These are phyloP conservation scores for Saccopteryx bilineata DNA, from an alignment of 2,113 vertebrate genomes.

Conservation along the genomic window DNA sequence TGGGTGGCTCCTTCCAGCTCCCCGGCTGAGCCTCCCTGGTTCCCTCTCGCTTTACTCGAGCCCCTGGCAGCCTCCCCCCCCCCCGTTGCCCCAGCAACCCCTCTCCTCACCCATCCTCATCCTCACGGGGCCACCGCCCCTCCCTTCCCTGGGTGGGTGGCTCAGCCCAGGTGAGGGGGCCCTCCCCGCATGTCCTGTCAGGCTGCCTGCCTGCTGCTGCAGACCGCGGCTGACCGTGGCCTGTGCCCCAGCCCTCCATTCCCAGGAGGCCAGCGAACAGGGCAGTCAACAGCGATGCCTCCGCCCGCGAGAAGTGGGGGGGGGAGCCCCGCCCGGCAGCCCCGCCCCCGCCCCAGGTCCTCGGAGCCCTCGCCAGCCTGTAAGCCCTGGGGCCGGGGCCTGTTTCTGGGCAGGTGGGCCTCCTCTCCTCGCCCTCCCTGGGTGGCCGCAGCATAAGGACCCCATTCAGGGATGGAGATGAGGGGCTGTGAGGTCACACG, in stretches of 20 bases:
- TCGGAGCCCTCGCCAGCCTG: not conserved
- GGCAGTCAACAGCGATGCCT: fast-evolving
- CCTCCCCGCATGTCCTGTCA: fast-evolving
- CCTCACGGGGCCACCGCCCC: not conserved
- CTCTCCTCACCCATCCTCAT: too few species aligned
- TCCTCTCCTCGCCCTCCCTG: not conserved
- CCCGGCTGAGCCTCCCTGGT: not conserved
- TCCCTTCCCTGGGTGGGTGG: too few species aligned
- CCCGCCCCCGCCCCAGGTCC: not conserved
- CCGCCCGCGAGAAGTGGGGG: not conserved
- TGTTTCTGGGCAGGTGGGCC: not conserved
- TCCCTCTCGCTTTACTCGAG: not conserved
- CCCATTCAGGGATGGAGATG: not conserved
- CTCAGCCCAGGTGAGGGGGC: fast-evolving
- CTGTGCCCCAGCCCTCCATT: not conserved
- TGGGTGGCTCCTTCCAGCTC: not conserved
- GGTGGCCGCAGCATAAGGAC: not conserved
- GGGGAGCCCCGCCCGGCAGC: not conserved
- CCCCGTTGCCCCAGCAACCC: too few species aligned
- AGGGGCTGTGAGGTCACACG: not conserved
- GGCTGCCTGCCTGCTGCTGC: not conserved
- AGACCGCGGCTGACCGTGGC: not conserved
- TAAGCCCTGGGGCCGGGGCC: not conserved
- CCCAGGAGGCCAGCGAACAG: not conserved
- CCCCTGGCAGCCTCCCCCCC: not conserved